These are phyloP conservation scores for Caenorhabditis angaria DNA, from an alignment of 2,888 invertebrate genomes.

Conservation along the genomic window DNA sequence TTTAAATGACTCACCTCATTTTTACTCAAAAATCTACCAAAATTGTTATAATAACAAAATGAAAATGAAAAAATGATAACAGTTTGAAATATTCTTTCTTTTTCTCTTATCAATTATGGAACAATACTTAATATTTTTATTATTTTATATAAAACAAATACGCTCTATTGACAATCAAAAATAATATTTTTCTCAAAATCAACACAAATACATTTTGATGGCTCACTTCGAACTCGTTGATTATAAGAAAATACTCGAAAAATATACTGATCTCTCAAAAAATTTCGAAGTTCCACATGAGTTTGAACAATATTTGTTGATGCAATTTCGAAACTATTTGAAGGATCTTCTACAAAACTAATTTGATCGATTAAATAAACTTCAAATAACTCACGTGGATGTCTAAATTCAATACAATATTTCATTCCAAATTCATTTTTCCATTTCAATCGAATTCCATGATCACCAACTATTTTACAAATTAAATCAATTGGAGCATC, in stretches of 20 bases:
- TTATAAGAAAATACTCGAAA: constrained; percentile 51
- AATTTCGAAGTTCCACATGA: constrained; percentile 42
- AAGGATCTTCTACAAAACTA: constrained; percentile 22
- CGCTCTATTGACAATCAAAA: neutral
- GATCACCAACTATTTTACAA: constrained; percentile 34
- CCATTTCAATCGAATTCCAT: constrained; percentile 49
- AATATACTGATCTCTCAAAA: constrained; percentile 31
- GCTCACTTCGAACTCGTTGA: constrained; percentile 41
- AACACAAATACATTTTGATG: constrained; percentile 27
- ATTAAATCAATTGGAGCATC: constrained; percentile 36
- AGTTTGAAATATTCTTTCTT: too few species aligned
- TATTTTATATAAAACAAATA: too few species aligned
- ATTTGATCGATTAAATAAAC: neutral
- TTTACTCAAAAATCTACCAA: too few species aligned
- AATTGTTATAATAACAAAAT: too few species aligned
- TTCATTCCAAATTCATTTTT: constrained; percentile 28
- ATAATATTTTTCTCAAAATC: neutral
- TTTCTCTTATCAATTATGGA: too few species aligned
- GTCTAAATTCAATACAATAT: constrained; percentile 48
- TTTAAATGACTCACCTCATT: too few species aligned
- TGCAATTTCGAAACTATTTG: constrained; percentile 27
- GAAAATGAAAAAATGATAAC: too few species aligned
- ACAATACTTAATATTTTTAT: too few species aligned
- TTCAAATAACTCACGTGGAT: constrained; percentile 24
- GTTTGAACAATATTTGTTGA: constrained; percentile 36